A percentile compares a stretch with the other conserved stretches of the same genome.
These are phyloP conservation scores for Basileuterus tristriatus DNA, from an alignment of 2,797 vertebrate genomes.

Conservation along the genomic window DNA sequence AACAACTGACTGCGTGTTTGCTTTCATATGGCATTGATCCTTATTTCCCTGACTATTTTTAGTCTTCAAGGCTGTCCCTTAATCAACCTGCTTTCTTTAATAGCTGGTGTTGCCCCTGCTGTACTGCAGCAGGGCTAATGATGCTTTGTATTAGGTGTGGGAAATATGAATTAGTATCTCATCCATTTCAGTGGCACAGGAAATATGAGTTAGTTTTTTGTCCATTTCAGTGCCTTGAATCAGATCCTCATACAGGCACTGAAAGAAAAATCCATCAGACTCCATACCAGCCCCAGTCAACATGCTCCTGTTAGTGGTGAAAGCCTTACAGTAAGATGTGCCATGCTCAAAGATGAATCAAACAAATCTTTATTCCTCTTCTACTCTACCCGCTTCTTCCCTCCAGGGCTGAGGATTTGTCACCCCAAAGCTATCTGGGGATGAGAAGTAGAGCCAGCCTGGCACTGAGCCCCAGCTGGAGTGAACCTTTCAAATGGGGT, in stretches of 20 bases:
- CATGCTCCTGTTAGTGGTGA: background rate
- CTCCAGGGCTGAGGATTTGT: background rate
- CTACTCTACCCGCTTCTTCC: background rate
- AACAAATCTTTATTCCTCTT: background rate
- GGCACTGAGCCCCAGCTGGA: background rate
- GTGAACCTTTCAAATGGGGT: background rate
- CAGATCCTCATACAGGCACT: background rate
- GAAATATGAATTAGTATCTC: background rate
- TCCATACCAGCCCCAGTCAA: background rate
- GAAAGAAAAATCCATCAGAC: background rate
- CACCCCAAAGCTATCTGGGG: fast-evolving
- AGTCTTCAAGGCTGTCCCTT: background rate
- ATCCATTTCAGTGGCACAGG: background rate
- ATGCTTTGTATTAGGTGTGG: background rate
- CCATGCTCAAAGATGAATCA: background rate
- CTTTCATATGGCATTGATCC: background rate
- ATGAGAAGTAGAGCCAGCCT: background rate
- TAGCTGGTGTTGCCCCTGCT: background rate
- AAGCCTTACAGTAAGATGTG: background rate
- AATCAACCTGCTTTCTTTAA: background rate
- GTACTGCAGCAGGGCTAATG: background rate
- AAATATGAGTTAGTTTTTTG: background rate
- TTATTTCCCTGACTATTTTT: slow-evolving; percentile 16
- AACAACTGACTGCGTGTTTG: background rate
- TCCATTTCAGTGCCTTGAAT: background rate